phyloP scores from a whole-genome alignment of 2,888 invertebrate genomes.

The Pemphredon lugubris region DNA sequence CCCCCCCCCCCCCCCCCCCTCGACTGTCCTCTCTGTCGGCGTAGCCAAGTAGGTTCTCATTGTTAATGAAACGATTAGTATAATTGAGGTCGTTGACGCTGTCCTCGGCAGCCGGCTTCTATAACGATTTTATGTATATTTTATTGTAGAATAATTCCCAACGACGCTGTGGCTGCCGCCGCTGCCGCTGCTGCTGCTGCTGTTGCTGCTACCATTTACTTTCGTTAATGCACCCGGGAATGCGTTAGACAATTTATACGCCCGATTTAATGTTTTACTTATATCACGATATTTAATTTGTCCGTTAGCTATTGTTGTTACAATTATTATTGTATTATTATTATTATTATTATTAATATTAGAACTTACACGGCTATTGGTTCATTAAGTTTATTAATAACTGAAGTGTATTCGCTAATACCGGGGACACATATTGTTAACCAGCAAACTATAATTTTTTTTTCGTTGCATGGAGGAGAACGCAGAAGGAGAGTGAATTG shows the following conservation, averaged over 20 bases:
- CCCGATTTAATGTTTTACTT: constrained; percentile 42
- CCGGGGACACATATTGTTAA: constrained; percentile 39
- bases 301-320: constrained; percentile 61
- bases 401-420: constrained; percentile 40
- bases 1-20: neutral
- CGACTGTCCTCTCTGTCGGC: neutral
- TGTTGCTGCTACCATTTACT: constrained; percentile 32
- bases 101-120: constrained; percentile 8
- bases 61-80: constrained; percentile 19
- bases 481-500: constrained; percentile 2
- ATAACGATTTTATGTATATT: constrained; percentile 19
- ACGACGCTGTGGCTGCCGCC: constrained; percentile 11
- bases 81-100: neutral
- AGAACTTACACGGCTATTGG: constrained; percentile 56
- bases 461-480: too few relatives aligned
- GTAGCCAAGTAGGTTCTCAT: neutral
- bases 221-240: constrained; percentile 29
- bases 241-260: constrained; percentile 46
- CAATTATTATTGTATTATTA: constrained; percentile 51
- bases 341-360: constrained; percentile 52
- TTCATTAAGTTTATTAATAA: constrained; percentile 52
- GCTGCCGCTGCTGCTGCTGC: constrained; percentile 12
- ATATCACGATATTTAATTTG: constrained; percentile 55
- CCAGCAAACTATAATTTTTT: constrained; percentile 24
- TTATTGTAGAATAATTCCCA: constrained; percentile 2